Conservation (phyloP, 2,888 invertebrate genomes). For the Polia nebulosa region DNA sequence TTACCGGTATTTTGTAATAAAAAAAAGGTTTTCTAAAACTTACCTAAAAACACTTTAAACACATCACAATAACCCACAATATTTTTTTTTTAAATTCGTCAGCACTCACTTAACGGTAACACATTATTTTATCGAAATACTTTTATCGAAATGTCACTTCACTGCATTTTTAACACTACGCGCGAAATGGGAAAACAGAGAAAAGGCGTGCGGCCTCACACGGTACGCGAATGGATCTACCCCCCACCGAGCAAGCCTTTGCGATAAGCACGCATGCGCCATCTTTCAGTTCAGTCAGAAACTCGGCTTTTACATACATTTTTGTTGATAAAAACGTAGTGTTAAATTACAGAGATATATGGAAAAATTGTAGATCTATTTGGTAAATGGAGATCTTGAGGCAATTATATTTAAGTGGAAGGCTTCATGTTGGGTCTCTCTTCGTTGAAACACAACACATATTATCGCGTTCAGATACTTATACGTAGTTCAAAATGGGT, state of each 20-base stretch:
- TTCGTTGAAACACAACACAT: neutral
- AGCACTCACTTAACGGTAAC: constrained; percentile 53
- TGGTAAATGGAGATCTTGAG: neutral
- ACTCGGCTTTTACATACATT: constrained; percentile 13
- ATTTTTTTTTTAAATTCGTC: constrained; percentile 40
- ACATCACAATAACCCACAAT: constrained; percentile 63
- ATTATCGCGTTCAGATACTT: neutral
- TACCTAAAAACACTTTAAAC: constrained; percentile 63
- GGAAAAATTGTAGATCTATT: neutral
- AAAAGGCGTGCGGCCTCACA: constrained; percentile 62
- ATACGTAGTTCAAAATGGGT: too few species aligned
- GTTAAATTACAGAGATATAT: constrained; percentile 1
- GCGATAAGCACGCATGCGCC: constrained; percentile 62
- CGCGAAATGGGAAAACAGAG: constrained; percentile 48
- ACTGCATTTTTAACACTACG: constrained; percentile 66
- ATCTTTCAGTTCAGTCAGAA: constrained; percentile 39
- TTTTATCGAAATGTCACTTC: constrained; percentile 64
- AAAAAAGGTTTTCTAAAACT: constrained; percentile 38
- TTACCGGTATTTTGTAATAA: neutral
- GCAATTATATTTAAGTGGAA: neutral
- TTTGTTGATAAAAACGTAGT: constrained; percentile 24
- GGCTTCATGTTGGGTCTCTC: neutral
- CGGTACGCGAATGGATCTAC: constrained; percentile 59
- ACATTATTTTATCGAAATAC: constrained; percentile 48
- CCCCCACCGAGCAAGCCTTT: constrained; percentile 59